Percentiles rank a stretch among this genome's conserved stretches.
Evolutionary conservation across 2,888 invertebrate genomes (phyloP).

Genomic region (Drosophila melanosoma): DNA sequence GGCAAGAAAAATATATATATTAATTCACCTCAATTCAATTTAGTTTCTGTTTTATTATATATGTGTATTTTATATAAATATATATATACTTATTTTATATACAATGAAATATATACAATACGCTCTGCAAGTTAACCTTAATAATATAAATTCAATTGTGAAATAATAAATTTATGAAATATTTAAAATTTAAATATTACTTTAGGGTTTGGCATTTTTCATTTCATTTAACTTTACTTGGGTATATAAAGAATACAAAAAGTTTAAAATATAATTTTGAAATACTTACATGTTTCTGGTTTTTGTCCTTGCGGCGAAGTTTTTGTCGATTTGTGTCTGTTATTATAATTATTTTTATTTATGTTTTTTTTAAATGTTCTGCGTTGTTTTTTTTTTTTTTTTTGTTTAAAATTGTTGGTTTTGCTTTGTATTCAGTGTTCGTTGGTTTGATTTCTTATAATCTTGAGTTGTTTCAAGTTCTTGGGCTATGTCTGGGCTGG

Average conservation of each 20-base stretch:
- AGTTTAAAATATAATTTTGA: not conserved
- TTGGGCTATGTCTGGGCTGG: not conserved
- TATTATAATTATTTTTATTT: not conserved
- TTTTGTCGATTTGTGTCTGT: not conserved
- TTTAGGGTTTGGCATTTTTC: not conserved
- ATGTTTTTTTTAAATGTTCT: not conserved
- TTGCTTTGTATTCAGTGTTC: constrained; percentile 9
- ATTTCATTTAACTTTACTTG: not conserved
- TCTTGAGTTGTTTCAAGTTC: constrained; percentile 1
- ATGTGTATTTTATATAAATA: not conserved
- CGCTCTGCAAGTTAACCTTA: constrained; percentile 12
- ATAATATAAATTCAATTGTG: not conserved
- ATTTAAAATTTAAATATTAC: not conserved
- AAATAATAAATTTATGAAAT: not conserved
- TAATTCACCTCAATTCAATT: not conserved
- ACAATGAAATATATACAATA: constrained; percentile 1
- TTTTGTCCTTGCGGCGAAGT: not conserved
- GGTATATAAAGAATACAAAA: not conserved
- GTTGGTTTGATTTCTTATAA: constrained; percentile 2
- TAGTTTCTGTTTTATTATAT: not conserved
- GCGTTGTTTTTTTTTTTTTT: not conserved
- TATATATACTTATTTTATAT: not conserved
- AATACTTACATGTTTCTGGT: constrained; percentile 40
- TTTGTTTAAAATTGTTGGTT: not conserved
- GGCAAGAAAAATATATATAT: not conserved